Evolutionary conservation across 2,113 vertebrate genomes (phyloP), one percentile per base, ranked within the genome.

Genomic region (Aviceda subcristata): DNA sequence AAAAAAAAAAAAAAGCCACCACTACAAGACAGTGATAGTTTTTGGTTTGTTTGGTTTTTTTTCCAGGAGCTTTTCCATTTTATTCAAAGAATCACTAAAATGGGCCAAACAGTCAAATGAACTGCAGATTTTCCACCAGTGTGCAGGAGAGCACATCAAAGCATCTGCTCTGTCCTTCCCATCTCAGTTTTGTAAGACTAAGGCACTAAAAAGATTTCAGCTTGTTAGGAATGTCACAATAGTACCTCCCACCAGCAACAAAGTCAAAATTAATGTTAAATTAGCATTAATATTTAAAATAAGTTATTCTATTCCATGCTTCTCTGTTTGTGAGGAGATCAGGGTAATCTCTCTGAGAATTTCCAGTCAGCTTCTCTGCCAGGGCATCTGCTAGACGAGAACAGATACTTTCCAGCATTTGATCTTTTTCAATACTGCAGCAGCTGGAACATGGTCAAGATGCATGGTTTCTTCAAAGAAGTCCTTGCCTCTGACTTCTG

Each of bases 251-350:
- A 90, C 43, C 55, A 97, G 43, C 34, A 88, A 46, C 77, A 93
- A 95, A 93, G 85, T 80, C 41, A 96, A 92, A 90, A 85, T 64
- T 85, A 82, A 79, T 88, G 84, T 85, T 90, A 93, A 90, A 88
- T 80, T 92, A 90, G 34, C 59, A 86, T 77, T 73, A 90, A 66
- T 73, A 53, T 86, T 92, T 81, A 39, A 93, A 93, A 23, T 56
- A 94, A 94, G 18, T 86, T 92, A 94, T 92, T 91, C 88, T 87
- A 32, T 94, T 81, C 73, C 92, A 86, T 64, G 73, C 30, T 89
- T 71, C 76, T 84, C 64, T 92, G 72, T 94, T 94, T 97, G 88
- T 78, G 36, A 92, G 51, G n/a, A 78, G 76, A 94, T 84, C 67
- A 94, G 48, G 34, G 64, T 87, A 97, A 94, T 84, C 79, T 87